A percentile compares a stretch with the other conserved stretches of the same genome.
phyloP scores from a whole-genome alignment of 2,888 invertebrate species.

The Chrysolina americana region DNA sequence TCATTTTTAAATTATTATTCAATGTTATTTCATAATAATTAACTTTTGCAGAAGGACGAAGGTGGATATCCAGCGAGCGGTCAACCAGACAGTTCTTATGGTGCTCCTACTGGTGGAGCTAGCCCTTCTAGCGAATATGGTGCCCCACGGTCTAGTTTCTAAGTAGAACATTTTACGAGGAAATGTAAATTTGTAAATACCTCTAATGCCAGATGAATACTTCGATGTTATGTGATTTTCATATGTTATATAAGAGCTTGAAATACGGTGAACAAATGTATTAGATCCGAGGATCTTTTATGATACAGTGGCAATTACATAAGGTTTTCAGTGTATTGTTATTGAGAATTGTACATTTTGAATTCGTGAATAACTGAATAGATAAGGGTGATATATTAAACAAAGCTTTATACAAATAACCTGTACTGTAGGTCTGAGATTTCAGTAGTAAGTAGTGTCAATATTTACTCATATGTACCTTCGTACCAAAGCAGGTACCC shows the following conservation, averaged over 20 bases:
- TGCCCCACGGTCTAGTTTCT: slow-evolving; percentile 67
- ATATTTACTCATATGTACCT: slow-evolving; percentile 23
- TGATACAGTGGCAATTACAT: background rate
- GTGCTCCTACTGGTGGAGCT: slow-evolving; percentile 66
- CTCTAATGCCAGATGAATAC: slow-evolving; percentile 48
- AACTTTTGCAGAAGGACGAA: slow-evolving; percentile 64
- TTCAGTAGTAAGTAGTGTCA: slow-evolving; percentile 10
- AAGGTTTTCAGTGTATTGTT: background rate
- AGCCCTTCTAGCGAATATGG: slow-evolving; percentile 75
- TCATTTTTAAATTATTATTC: no score
- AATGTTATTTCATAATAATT: no score
- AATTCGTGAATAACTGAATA: background rate
- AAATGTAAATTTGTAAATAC: slow-evolving; percentile 50
- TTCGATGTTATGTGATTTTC: slow-evolving; percentile 45
- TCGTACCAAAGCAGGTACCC: slow-evolving; percentile 30
- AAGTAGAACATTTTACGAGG: slow-evolving; percentile 27
- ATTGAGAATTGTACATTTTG: background rate
- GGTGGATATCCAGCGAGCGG: slow-evolving; percentile 67
- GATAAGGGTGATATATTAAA: slow-evolving; percentile 22
- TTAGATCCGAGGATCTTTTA: slow-evolving; percentile 4
- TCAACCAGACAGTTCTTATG: slow-evolving; percentile 70
- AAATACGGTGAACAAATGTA: slow-evolving; percentile 50
- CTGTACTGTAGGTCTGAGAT: slow-evolving; percentile 1
- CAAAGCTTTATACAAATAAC: slow-evolving; percentile 46
- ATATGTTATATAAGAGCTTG: slow-evolving; percentile 28